phyloP scores from a whole-genome alignment of 2,113 vertebrate genomes.

The Pandion haliaetus region DNA sequence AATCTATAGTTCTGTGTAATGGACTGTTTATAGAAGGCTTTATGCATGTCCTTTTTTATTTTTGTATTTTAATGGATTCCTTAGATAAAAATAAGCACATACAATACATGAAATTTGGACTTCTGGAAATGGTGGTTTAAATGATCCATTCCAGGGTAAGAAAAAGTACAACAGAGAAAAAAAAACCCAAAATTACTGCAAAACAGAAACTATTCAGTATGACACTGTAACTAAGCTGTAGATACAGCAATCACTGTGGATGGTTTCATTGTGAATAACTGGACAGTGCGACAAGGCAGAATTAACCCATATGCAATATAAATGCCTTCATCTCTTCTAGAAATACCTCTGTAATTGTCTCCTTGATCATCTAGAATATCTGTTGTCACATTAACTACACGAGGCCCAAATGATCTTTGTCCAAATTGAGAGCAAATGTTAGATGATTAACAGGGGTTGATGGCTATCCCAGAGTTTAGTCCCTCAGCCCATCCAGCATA shows the following conservation, averaged over 20 bases:
- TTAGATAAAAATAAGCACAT: background rate
- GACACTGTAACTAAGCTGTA: background rate
- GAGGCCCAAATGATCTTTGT: background rate
- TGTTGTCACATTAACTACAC: background rate
- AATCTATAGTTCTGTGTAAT: background rate
- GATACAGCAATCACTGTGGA: background rate
- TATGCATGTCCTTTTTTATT: background rate
- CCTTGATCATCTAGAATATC: background rate
- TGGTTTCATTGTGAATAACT: background rate
- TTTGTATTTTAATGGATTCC: background rate
- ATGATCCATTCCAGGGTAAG: background rate
- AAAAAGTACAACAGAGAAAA: background rate
- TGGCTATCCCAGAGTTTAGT: background rate
- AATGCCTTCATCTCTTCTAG: background rate
- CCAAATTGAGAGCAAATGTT: background rate
- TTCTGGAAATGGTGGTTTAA: background rate
- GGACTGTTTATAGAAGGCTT: background rate
- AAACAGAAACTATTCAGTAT: background rate
- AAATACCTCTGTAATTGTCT: background rate
- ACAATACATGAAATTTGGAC: background rate
- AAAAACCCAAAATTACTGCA: background rate
- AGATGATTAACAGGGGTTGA: background rate
- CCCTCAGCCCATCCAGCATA: background rate
- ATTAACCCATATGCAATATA: background rate
- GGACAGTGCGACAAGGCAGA: background rate